phyloP scores from a whole-genome alignment of 2,888 invertebrate species.

The Hydrotaea cyrtoneurina region DNA sequence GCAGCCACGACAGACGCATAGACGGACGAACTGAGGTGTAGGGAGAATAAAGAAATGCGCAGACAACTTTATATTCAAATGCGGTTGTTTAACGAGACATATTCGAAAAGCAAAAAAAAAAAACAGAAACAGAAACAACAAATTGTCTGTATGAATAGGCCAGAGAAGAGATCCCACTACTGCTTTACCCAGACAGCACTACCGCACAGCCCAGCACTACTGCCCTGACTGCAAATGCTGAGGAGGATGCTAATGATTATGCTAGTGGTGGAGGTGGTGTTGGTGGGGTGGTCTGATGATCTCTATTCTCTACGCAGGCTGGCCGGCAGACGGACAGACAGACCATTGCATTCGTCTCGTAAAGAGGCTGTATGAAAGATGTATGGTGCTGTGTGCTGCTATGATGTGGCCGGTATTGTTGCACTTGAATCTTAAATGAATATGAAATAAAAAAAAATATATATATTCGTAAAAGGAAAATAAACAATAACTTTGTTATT shows the following conservation, averaged over 20 bases:
- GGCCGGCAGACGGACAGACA: neutral
- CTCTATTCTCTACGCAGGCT: neutral
- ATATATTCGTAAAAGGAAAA: neutral
- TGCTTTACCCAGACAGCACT: neutral
- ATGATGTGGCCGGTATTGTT: neutral
- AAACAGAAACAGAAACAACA: neutral
- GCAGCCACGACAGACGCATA: constrained; percentile 27
- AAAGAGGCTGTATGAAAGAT: neutral
- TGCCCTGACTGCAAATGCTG: neutral
- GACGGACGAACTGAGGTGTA: neutral
- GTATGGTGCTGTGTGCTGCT: neutral
- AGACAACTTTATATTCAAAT: constrained; percentile 57
- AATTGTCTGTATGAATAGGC: neutral
- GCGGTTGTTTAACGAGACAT: constrained; percentile 51
- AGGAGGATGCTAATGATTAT: neutral
- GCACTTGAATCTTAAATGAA: constrained; percentile 25
- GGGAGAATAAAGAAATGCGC: constrained; percentile 45
- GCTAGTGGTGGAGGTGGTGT: neutral
- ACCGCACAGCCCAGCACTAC: neutral
- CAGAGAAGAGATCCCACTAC: constrained; percentile 31
- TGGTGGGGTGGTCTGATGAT: neutral
- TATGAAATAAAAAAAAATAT: neutral
- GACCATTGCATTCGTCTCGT: neutral
- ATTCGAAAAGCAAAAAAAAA: constrained; percentile 19
- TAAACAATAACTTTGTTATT: constrained; percentile 11